Base-by-base conservation (phyloP, 2,797 vertebrate genomes). In the Melanotaenia parkinsoni region DNA sequence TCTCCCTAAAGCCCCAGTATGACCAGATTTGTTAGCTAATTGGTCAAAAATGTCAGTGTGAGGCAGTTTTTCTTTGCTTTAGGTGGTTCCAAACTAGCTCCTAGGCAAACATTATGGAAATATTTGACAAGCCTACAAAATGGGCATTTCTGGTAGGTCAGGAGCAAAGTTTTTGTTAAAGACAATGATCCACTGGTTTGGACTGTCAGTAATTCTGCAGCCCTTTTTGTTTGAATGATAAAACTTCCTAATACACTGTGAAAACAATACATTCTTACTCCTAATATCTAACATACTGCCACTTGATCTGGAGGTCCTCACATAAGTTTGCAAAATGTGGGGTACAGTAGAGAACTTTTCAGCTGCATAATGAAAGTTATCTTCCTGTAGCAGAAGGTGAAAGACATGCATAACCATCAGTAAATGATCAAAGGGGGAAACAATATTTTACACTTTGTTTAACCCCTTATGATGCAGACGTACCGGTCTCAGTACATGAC, bases 1-100 rank as follows among this genome's bases (percentile, higher is more conserved):
- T 12, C 18, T 11, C 10, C 53, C 54, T 14, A 13, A 58, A 72
- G 32, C 7, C 32, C 30, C 13, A 13, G 24, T 65, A 54, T 30
- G 18, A 10, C 43, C 54, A 22, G 16, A 64, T 50, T 13, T 38
- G 4, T 16, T n/a, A 32, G 24, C 28, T 50, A 58, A 72, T 26
- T 64, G 54, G 33, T 51, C 1, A 59, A 38, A 72, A 72, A 51
- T 38, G 32, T 37, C 43, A 51, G 30, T 59, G 54, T 58, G 38
- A 51, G 28, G 5, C 18, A 3, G 3, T 43, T 43, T 20, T 53
- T 51, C 45, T 50, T 73, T 22, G 24, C 12, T 50, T 57, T 35
- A 59, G 18, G 30, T 59, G 26, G 26, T 66, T 45, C 30, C 62
- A 59, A 65, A 72, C 43, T n/a, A 14, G 32, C 11, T 7, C 10